Base-by-base conservation (phyloP, 2,113 vertebrate species). In the Neolamprologus toae region DNA sequence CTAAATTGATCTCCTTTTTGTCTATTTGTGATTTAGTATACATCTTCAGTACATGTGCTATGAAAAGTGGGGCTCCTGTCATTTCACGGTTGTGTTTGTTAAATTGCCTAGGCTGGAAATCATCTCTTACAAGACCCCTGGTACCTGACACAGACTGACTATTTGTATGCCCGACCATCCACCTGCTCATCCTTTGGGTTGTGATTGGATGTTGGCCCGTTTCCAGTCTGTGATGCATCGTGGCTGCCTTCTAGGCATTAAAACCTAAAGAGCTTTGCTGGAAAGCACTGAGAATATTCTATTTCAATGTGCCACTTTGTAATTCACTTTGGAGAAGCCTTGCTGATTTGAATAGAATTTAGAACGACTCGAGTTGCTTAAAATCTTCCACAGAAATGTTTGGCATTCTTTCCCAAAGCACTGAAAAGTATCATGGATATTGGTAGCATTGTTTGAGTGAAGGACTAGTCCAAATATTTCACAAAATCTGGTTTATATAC, bases 191-290 rank as follows among this genome's bases (percentile, higher is more conserved):
- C 88, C 85, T 79, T 10, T 47, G 47, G 80, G 85, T 80, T 14
- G 82, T 91, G 91, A 91, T 88, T 88, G 91, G 86, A 86, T 86
- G 90, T 42, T 92, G 93, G 93, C 88, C 63, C 4, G 8, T 80
- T 80, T 93, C 93, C 94, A 94, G 90, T 11, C 66, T 40, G 86
- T 84, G 91, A 93, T 45, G 68, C 90, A 90, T 51, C 8, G 53
- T 23, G 79, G 59, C 80, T 82, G 87, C 83, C 92, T 93, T 92
- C 92, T 49, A 90, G 92, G 91, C 93, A 90, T 90, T 88, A 90
- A 93, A 93, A 86, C 90, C 92, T 83, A 86, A 94, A 95, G 92
- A 94, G 94, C 89, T 95, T 94, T 90, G 91, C 92, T 94, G 92
- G 92, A 95, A 86, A 93, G 94, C 89, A 35, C 82, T 49, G 85